Conservation (phyloP, 2,113 vertebrate genomes). For the Montifringilla adamsi region DNA sequence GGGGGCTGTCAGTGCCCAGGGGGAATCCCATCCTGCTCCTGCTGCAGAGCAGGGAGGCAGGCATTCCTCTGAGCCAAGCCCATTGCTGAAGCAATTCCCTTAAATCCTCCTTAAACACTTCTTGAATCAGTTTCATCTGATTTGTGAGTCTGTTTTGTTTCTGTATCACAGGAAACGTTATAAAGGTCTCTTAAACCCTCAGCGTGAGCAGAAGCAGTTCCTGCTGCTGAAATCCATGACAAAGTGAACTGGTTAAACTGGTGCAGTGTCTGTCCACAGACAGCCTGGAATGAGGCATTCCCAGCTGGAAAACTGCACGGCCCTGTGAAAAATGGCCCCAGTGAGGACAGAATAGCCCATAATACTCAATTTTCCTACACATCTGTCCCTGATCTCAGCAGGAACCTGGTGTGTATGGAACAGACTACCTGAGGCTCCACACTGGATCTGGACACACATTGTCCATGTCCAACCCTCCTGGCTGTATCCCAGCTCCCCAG, state of each 20-base stretch:
- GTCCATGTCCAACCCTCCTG: not conserved
- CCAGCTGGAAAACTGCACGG: not conserved
- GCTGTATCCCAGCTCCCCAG: not conserved
- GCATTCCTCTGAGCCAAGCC: not conserved
- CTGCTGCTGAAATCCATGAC: not conserved
- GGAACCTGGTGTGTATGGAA: fast-evolving
- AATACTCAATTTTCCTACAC: not conserved
- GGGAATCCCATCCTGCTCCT: not conserved
- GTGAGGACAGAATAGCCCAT: not conserved
- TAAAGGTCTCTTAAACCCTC: not conserved
- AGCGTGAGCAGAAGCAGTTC: not conserved
- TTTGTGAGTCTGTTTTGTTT: not conserved
- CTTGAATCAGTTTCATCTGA: not conserved
- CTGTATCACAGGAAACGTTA: not conserved
- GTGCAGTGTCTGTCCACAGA: not conserved
- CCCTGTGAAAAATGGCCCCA: not conserved
- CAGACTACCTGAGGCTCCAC: not conserved
- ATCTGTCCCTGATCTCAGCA: not conserved
- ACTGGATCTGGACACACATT: fast-evolving
- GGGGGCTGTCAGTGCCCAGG: not conserved
- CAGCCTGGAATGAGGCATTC: not conserved
- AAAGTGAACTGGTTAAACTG: not conserved
- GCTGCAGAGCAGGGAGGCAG: not conserved
- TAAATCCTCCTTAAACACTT: not conserved
- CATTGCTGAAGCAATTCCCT: not conserved